phyloP scores from a whole-genome alignment of 2,888 invertebrate species.

The Cephus pulcher region DNA sequence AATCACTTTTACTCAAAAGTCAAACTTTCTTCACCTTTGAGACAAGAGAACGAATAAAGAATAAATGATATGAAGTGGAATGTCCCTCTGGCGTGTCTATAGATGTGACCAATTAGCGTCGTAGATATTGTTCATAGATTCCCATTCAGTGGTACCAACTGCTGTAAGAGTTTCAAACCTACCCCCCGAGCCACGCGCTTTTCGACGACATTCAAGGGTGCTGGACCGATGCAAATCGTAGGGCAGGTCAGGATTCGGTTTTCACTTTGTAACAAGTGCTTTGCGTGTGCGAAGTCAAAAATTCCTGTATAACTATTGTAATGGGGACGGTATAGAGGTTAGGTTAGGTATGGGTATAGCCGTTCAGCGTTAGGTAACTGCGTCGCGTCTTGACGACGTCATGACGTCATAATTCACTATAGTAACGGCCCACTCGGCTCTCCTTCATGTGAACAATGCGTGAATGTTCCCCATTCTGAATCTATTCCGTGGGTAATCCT shows the following conservation, averaged over 20 bases:
- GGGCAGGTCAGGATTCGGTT: conserved; percentile 40
- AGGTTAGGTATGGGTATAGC: neutral
- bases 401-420: neutral
- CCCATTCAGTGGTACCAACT: neutral
- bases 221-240: conserved; percentile 54
- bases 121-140: neutral
- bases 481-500: conserved; percentile 8
- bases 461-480: neutral
- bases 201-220: conserved; percentile 49
- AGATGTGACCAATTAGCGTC: neutral
- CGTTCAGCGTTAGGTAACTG: neutral
- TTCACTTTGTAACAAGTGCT: neutral
- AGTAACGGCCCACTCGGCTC: neutral
- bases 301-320: neutral
- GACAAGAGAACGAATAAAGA: neutral
- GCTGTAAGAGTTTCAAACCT: neutral
- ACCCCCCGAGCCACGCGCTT: conserved; percentile 34
- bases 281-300: neutral
- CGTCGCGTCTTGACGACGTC: neutral
- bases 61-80: neutral
- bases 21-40: neutral
- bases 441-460: neutral
- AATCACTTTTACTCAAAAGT: neutral
- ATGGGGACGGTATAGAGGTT: neutral
- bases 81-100: neutral